Conservation (phyloP, 2,797 vertebrate species). For the Ctenosaura bakeri region DNA sequence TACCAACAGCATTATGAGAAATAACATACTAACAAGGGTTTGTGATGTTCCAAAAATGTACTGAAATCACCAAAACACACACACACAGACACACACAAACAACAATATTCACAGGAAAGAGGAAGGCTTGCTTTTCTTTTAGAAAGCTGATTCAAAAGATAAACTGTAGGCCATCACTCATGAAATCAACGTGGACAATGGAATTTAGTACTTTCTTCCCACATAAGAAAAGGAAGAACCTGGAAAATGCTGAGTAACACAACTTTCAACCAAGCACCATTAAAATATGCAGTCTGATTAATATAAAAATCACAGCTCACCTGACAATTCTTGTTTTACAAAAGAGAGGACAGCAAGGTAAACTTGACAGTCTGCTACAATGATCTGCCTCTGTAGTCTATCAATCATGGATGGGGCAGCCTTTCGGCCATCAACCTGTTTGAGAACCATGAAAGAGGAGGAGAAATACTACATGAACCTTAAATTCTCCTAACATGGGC, state of each 20-base stretch:
- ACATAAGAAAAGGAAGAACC: background rate
- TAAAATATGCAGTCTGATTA: conserved; percentile 12
- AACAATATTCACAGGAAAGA: conserved; percentile 42
- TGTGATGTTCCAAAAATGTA: background rate
- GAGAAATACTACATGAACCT: background rate
- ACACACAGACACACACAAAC: conserved; percentile 15
- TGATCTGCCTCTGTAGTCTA: conserved; percentile 97
- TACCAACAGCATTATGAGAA: background rate
- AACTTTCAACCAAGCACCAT: background rate
- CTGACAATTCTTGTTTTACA: conserved; percentile 97
- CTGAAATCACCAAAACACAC: background rate
- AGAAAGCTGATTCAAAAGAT: conserved; percentile 49
- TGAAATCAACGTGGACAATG: conserved; percentile 49
- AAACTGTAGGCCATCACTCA: conserved; percentile 56
- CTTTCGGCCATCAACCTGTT: conserved; percentile 90
- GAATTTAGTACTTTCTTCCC: conserved; percentile 26
- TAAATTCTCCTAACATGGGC: background rate
- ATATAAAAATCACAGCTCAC: conserved; percentile 75
- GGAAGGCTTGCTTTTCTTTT: conserved; percentile 30
- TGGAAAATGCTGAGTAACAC: background rate
- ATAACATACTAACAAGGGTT: background rate
- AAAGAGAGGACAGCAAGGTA: conserved; percentile 97
- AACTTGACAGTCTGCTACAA: conserved; percentile 98
- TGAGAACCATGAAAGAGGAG: conserved; percentile 52
- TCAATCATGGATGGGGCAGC: conserved; percentile 87